Evolutionary conservation across 2,113 vertebrate species (phyloP), one percentile per base, ranked within the genome.

Genomic region (Sylvietta virens): DNA sequence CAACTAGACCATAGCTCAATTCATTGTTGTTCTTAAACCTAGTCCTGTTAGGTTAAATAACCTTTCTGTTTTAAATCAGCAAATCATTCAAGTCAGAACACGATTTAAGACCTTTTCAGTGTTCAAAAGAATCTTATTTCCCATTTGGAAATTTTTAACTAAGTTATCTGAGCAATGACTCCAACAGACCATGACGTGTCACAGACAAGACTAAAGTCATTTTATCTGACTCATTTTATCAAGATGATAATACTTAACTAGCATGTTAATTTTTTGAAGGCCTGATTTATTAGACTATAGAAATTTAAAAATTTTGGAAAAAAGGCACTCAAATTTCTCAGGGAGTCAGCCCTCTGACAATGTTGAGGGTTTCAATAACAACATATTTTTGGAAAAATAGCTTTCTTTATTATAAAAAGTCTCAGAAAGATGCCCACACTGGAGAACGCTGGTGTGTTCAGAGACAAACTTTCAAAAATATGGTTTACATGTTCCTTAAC

Each of bases 311-410:
- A 18, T 30, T 70, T 66, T 79, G 26, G 28, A 19, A 39, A 53
- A 47, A 78, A 1, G 2, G 6, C 2, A 42, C 7, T 79, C 31
- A 44, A 5, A 8, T 33, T 65, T 74, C 14, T 61, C 0, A 1
- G 13, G 3, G 22, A 67, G 48, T 40, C 71, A 58, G 4, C 2
- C 31, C 15, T 70, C 39, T 48, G 26, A 35, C 11, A 62, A 48
- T 54, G 47, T 14, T 61, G 24, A 79, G 13, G 18, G 8, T 9
- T 42, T 85, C 15, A 67, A 72, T 5, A 23, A 7, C 5, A 37
- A 23, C 2, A 3, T 21, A 14, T 6, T n/a, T 69, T 62, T 51
- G 0, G 7, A n/a, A 65, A 85, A 61, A 33, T 6, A 2, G 35
- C 8, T 51, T 65, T 56, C 4, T 73, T 47, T 17, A 66, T 11